Evolutionary conservation across 2,797 vertebrate genomes (phyloP).

Genomic region (Allobates femoralis): DNA sequence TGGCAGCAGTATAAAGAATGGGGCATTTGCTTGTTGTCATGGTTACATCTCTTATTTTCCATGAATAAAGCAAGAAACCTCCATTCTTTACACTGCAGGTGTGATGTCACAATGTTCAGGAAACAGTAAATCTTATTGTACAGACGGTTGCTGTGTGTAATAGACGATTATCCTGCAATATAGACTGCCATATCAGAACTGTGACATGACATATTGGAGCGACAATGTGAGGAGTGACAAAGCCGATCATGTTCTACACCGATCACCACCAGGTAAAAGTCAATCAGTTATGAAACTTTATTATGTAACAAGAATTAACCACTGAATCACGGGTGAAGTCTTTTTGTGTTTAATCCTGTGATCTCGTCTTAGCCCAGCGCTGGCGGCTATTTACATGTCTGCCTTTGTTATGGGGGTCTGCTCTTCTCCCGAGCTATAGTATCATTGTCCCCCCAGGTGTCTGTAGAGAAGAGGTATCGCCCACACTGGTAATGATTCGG

Average conservation of each 20-base stretch:
- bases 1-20: too few species aligned
- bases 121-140: too few species aligned
- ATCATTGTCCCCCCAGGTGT: background rate
- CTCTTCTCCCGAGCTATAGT: background rate
- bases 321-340: background rate
- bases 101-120: too few species aligned
- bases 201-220: too few species aligned
- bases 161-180: too few species aligned
- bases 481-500: background rate
- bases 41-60: too few species aligned
- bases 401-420: background rate
- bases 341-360: constrained; percentile 26
- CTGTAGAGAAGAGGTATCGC: background rate
- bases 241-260: background rate
- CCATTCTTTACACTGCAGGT: too few species aligned
- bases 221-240: too few species aligned
- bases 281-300: constrained; percentile 72
- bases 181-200: too few species aligned
- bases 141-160: too few species aligned
- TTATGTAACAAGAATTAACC: constrained; percentile 58
- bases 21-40: too few species aligned
- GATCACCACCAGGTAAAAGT: constrained; percentile 40
- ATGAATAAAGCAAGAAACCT: too few species aligned
- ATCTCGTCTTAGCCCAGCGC: background rate
- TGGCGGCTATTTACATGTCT: constrained; percentile 35